Evolutionary conservation across 2,797 vertebrate species (phyloP), one percentile per base, ranked within the genome.

Genomic region (Takifugu ocellatus): DNA sequence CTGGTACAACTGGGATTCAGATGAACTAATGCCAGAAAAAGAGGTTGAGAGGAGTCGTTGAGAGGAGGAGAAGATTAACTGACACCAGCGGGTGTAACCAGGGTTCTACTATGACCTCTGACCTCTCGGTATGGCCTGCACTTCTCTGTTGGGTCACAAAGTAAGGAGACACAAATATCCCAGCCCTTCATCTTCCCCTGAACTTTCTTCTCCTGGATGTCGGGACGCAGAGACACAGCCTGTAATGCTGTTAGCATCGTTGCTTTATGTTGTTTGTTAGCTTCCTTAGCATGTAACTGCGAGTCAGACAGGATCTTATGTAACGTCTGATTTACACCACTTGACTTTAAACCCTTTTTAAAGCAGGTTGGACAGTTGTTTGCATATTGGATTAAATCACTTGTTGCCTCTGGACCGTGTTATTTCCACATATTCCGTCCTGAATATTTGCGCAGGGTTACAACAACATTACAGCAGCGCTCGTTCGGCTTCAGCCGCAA

Each of bases 381-480:
- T 74, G 61, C 63, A 39, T 63, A 51, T 79, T 78, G 62, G 71
- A 77, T 59, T 47, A 75, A 74, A 52, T 10, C 56, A 21, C 63
- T 66, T 80, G 81, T 79, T 83, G 75, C 73, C 70, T 69, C 84
- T 81, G 76, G 80, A 84, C 59, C 15, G 54, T 24, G 44, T 50
- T 43, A 39, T 63, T 69, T 71, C 72, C 59, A 42, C 63, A 70
- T 42, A 57, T 70, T 59, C 80, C 63, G 77, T 77, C 61, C 61
- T 66, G 59, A 70, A 59, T 60, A 66, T 74, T 74, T 74, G 62
- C 60, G 56, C 31, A 44, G 51, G 60, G 54, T 70, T 69, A 52
- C 7, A 26, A 51, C 24, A 61, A 27, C 49, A 50, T 50, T 59
- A 43, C 45, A 65, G 50, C 24, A 10, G 16, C 2, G 39, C 51